Evolutionary conservation across 1,140 invertebrate species (phyloP).

Genomic region (Tetramorium parvispinum): DNA sequence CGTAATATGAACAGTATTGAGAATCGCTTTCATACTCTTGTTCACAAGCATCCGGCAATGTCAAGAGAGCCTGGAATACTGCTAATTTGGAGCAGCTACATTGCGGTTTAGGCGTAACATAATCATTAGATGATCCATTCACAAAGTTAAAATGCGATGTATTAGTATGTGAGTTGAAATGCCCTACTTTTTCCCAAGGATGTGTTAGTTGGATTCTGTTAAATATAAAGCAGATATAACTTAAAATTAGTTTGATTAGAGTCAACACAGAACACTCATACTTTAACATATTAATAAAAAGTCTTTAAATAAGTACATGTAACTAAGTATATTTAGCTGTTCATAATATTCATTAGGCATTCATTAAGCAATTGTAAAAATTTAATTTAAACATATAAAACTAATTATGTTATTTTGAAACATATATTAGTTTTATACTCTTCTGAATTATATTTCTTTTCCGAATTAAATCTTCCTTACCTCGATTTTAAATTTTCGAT

Average conservation of each 20-base stretch:
- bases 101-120: conserved; percentile 69
- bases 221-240: conserved; percentile 80
- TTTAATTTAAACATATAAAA: not conserved
- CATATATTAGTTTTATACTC: conserved; percentile 29
- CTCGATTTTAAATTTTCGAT: conserved; percentile 76
- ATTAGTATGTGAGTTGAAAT: conserved; percentile 63
- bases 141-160: conserved; percentile 62
- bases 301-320: conserved; percentile 5
- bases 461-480: conserved; percentile 69
- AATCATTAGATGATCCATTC: conserved; percentile 70
- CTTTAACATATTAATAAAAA: conserved; percentile 6
- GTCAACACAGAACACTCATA: conserved; percentile 78
- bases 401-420: conserved; percentile 45
- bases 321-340: not conserved
- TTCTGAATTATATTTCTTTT: conserved; percentile 29
- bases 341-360: not conserved
- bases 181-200: conserved; percentile 74
- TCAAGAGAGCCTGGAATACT: conserved; percentile 56
- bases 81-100: conserved; percentile 76
- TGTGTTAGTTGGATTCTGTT: conserved; percentile 82
- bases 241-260: conserved; percentile 78
- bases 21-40: conserved; percentile 51
- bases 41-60: conserved; percentile 64
- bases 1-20: conserved; percentile 52
- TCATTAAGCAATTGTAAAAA: not conserved